Base-by-base conservation (phyloP, 2,797 vertebrate genomes). In the Betta splendens region DNA sequence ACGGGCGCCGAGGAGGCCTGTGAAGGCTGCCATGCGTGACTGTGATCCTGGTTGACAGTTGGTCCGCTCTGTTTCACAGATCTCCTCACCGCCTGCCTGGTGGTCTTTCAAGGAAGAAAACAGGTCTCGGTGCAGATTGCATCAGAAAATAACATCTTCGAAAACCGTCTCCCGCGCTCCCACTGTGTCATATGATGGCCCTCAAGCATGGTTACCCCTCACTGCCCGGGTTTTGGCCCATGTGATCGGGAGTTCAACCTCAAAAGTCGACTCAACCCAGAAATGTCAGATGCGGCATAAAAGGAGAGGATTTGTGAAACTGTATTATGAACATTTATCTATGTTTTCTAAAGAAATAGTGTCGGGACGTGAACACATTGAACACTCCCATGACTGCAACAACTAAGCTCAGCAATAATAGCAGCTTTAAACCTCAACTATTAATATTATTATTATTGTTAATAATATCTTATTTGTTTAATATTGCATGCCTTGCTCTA, bases 21-120 rank as follows among this genome's bases (percentile, higher is more conserved):
- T 78, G 79, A 81, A 77, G 77, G 81, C 85, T 89, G 78, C 77
- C 85, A 86, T 84, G 87, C 68, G 70, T 89, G 85, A 89, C 85
- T 73, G 62, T 84, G 79, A 91, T 88, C 68, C 72, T 63, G 77
- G 83, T 82, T 83, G 87, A 89, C 88, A 87, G 85, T 90, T 81
- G 86, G 85, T 81, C 72, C 79, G 80, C 88, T 91, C 84, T 78
- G 89, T 87, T 91, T 85, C 88, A 87, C 84, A 73, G 75, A 88
- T 85, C 87, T 78, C 61, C 86, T 86, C 77, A 80, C 84, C 81
- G 85, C 68, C 72, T 81, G 79, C 80, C 77, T 77, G 87, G 84
- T 87, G 86, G 87, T 89, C 87, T 84, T 83, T 78, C 65, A 60
- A n/a, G 75, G 77, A 75, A 72, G 68, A 85, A 81, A 88, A 78